Evolutionary conservation across 2,888 invertebrate genomes (phyloP).

Genomic region (Lydus trimaculatus): DNA sequence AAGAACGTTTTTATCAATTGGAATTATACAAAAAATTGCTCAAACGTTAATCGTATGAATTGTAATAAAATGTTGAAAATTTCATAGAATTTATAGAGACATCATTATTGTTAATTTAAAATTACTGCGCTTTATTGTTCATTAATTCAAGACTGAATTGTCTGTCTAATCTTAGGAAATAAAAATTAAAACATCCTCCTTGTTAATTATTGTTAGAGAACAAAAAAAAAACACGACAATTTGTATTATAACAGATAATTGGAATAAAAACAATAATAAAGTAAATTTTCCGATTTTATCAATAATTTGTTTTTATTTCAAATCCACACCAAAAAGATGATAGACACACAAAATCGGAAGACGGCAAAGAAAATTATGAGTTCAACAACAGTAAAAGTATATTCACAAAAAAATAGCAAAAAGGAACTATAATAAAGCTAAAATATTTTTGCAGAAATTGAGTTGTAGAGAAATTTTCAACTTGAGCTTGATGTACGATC

Average conservation of each 20-base stretch:
- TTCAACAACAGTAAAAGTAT: neutral
- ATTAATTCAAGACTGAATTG: neutral
- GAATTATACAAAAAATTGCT: neutral
- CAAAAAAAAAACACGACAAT: neutral
- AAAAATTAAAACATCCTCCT: neutral
- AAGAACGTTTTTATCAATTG: neutral
- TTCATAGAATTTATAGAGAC: neutral
- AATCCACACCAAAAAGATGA: too few relatives aligned
- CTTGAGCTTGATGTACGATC: constrained; percentile 37
- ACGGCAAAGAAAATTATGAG: neutral
- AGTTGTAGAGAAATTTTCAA: constrained; percentile 14
- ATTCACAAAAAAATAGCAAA: constrained; percentile 7
- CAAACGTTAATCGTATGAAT: neutral
- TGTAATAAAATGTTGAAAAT: neutral
- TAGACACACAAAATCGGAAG: neutral
- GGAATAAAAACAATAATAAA: neutral
- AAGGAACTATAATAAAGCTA: neutral
- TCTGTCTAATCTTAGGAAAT: neutral
- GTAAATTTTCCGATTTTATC: neutral
- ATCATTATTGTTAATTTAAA: neutral
- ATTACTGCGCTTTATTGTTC: neutral
- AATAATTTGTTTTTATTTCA: too few relatives aligned
- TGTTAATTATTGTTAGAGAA: neutral
- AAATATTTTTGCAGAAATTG: neutral
- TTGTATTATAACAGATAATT: neutral